Evolutionary conservation across 2,888 invertebrate genomes (phyloP).

Genomic region (Chloroclystis v-ata): DNA sequence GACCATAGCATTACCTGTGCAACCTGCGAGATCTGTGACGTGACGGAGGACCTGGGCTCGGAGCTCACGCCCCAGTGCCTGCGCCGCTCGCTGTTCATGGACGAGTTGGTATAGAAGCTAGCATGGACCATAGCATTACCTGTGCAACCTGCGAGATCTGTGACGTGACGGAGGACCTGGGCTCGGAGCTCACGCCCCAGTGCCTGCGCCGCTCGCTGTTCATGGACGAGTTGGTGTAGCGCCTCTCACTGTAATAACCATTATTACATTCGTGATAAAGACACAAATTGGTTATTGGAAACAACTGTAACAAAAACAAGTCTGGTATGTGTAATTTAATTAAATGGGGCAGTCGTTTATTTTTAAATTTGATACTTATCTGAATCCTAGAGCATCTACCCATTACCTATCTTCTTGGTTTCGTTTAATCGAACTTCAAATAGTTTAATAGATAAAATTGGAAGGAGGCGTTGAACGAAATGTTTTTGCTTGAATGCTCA

Average conservation of each 20-base stretch:
- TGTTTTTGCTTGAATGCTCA: too few relatives aligned
- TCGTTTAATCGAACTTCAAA: too few relatives aligned
- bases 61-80: constrained; percentile 66
- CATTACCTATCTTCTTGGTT: too few relatives aligned
- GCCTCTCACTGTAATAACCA: constrained; percentile 49
- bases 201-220: constrained; percentile 68
- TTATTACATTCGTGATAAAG: background rate
- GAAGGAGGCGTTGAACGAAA: too few relatives aligned
- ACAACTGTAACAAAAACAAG: too few relatives aligned
- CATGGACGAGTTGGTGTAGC: constrained; percentile 66
- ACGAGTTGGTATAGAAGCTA: constrained; percentile 65
- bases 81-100: constrained; percentile 67
- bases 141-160: constrained; percentile 64
- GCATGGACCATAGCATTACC: too few relatives aligned
- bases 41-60: constrained; percentile 66
- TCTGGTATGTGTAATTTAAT: too few relatives aligned
- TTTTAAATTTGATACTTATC: too few relatives aligned
- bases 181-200: constrained; percentile 67
- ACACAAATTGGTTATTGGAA: background rate
- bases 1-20: too few relatives aligned
- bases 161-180: constrained; percentile 66
- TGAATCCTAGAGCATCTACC: too few relatives aligned
- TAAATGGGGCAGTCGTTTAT: too few relatives aligned
- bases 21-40: constrained; percentile 65
- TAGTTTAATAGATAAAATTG: too few relatives aligned